Evolutionary conservation across 2,113 vertebrate species (phyloP), one percentile per base, ranked within the genome.

Genomic region (Calyptommatus sinebrachiatus): DNA sequence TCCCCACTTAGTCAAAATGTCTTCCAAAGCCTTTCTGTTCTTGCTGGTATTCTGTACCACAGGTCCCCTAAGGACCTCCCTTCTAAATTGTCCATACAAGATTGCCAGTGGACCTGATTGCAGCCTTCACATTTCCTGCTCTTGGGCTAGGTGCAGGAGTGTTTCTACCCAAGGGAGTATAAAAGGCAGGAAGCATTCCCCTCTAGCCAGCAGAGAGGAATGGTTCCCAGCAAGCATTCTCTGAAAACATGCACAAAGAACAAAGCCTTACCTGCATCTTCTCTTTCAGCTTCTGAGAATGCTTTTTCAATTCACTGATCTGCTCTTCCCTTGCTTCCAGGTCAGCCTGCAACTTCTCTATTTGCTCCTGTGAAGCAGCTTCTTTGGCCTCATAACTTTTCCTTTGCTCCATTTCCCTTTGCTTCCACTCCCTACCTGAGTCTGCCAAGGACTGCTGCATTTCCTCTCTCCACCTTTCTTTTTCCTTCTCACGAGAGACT

Each of bases 241-340:
- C 35, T 41, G 35, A 41, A 41, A 41, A 5, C 35, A 41, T 41
- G 35, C 5, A 5, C 35, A 41, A 41, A 41, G 5, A 41, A 41
- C 53, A 20, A 57, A 29, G 73, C 7, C 26, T 1, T 95, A 99
- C 98, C 98, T 99, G 97, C 74, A 96, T 95, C 84, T 91, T 91
- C 50, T 97, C 98, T 85, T 98, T 97, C 79, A 98, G 93, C 83
- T 96, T 97, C 83, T 95, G 93, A 4, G 95, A 95, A 73, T 95
- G 95, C 67, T 96, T 97, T 90, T 94, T 97, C 88, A 90, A 93
- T 85, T 98, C 97, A 6, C 92, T 94, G 81, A 97, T 92, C 84
- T 94, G 96, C 88, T 96, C 95, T 78, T 94, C 94, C 88, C 95
- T 94, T 73, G 93, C 91, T 70, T 98, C 96, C 80, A 96, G 86